Evolutionary conservation across 2,888 invertebrate species (phyloP).

Genomic region (Holacanthella duospinosa): DNA sequence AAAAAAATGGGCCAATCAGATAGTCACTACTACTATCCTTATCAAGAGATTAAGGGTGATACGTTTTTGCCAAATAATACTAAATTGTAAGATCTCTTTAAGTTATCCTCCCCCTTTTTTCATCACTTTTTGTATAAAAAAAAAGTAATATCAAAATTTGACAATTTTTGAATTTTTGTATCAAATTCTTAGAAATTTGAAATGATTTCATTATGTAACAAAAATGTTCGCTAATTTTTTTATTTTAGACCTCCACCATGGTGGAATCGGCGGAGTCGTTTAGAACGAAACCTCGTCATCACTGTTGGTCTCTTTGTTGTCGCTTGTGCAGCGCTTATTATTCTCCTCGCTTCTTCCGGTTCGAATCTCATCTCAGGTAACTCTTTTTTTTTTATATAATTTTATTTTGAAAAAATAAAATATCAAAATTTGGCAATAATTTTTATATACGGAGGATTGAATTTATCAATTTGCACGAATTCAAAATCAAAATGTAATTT

Average conservation of each 20-base stretch:
- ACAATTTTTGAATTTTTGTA: too few relatives aligned
- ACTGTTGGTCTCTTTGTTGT: slow-evolving; percentile 50
- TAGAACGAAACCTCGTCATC: slow-evolving; percentile 59
- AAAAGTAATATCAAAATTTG: too few relatives aligned
- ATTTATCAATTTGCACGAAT: too few relatives aligned
- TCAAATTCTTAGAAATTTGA: too few relatives aligned
- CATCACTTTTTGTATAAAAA: too few relatives aligned
- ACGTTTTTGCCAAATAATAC: not conserved
- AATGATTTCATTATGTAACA: too few relatives aligned
- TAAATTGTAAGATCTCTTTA: not conserved
- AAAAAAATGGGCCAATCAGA: slow-evolving; percentile 2
- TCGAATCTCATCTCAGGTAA: slow-evolving; percentile 8
- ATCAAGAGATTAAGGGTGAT: not conserved
- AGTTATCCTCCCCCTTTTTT: too few relatives aligned
- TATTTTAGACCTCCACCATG: slow-evolving; percentile 63
- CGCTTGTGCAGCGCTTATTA: slow-evolving; percentile 52
- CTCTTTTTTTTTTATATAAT: too few relatives aligned
- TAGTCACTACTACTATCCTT: not conserved
- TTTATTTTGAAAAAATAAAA: too few relatives aligned
- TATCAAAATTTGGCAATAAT: too few relatives aligned
- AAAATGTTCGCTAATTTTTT: slow-evolving; percentile 9
- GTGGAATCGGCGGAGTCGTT: slow-evolving; percentile 64
- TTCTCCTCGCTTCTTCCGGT: slow-evolving; percentile 49
- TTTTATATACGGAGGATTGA: too few relatives aligned
- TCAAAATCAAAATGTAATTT: too few relatives aligned